Base-by-base conservation (phyloP, 2,888 invertebrate species). In the Timandra comae region DNA sequence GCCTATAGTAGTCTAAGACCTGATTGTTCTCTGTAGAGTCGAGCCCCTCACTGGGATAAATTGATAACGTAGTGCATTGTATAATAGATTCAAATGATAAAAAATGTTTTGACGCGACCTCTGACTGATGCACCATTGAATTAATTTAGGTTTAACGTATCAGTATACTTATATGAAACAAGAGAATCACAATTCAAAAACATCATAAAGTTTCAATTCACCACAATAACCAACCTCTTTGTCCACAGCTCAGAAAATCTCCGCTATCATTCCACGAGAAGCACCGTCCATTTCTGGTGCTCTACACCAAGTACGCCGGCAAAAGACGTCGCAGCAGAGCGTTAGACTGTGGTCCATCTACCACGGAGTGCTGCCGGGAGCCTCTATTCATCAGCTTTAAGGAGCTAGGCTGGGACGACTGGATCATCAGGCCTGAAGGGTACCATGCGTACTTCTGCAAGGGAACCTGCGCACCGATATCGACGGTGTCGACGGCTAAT, bases 391-490 rank as follows among this genome's bases (percentile, higher is more conserved):
- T 96, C 41, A 92, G 92, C 44, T 96, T 96, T 63, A 90, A 90
- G 39, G 93, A 94, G 24, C 90, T 96, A 33, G 95, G 95, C 27
- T 96, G 96, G 96, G 91, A 91, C 50, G 92, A 94, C 67, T 96
- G 95, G 95, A 94, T 96, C 38, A 88, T 96, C 43, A 87, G 90
- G 46, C 96, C 96, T 0, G 86, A 88, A 7, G 94, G 94, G 1
- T 96, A 95, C 69, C 91, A 95, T 56, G 95, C 96, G 0, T 94
- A 94, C 70, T 95, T 94, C 78, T 96, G 96, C 63, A 91, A 92
- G 35, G 96, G 96, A 0, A 90, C 90, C 10, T 96, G 96, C 60
- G 87, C 90, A 0, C 89, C 91, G 0, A 90, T 92, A 16, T 90
- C 93, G 1, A 91, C 93, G 1, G 86, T 93, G 7, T 88, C 94